Percentiles rank a stretch among this genome's conserved stretches.
These are phyloP conservation scores for Podiceps cristatus DNA, from an alignment of 2,113 vertebrate species.

Conservation along the genomic window DNA sequence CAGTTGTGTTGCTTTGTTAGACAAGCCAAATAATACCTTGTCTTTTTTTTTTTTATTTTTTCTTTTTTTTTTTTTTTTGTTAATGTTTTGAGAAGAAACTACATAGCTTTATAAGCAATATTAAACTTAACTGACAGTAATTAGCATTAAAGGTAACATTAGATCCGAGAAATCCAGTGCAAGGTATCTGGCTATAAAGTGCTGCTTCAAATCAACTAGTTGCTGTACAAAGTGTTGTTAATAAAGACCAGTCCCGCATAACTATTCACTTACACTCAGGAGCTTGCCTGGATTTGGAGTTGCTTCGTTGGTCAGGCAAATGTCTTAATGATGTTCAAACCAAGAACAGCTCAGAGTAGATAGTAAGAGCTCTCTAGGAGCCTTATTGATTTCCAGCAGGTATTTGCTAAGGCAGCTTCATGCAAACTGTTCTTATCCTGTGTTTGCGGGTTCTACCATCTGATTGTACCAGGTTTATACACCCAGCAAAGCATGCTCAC, in stretches of 20 bases:
- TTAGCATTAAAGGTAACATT: not conserved
- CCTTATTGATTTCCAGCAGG: not conserved
- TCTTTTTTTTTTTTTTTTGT: not conserved
- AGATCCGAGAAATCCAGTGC: not conserved
- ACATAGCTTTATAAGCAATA: not conserved
- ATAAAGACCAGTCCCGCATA: not conserved
- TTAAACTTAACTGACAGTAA: not conserved
- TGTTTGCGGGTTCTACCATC: not conserved
- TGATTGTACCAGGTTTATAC: not conserved
- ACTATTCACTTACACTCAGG: not conserved
- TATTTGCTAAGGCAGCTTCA: not conserved
- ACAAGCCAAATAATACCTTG: fast-evolving
- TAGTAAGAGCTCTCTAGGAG: not conserved
- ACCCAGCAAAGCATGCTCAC: not conserved
- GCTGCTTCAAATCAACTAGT: not conserved
- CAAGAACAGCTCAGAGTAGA: not conserved
- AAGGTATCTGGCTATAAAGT: not conserved
- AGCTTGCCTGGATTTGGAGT: not conserved
- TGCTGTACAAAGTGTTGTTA: not conserved
- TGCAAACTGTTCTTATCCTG: not conserved
- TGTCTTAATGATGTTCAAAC: not conserved
- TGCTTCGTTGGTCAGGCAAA: not conserved
- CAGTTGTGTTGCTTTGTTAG: not conserved
- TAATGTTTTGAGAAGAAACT: not conserved
- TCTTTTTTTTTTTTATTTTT: not conserved